These are phyloP conservation scores for Griposia aprilina DNA, from an alignment of 2,888 invertebrate genomes.

Conservation along the genomic window DNA sequence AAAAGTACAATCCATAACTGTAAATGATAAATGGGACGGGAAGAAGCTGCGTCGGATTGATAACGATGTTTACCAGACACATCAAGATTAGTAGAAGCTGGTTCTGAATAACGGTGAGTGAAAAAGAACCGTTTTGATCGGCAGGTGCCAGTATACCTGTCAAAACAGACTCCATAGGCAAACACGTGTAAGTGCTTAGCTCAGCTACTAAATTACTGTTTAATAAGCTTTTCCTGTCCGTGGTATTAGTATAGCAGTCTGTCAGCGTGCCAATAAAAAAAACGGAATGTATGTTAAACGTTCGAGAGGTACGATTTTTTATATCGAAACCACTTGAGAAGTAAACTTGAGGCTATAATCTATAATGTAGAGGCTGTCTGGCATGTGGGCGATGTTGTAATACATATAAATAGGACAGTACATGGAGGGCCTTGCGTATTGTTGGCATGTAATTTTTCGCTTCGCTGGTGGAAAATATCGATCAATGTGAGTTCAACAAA, in stretches of 20 bases:
- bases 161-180: slow-evolving; percentile 24
- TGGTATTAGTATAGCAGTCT: slow-evolving; percentile 45
- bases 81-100: slow-evolving; percentile 17
- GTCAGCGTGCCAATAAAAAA: slow-evolving; percentile 62
- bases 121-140: slow-evolving; percentile 36
- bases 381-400: slow-evolving; percentile 48
- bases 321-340: slow-evolving; percentile 49
- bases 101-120: slow-evolving; percentile 26
- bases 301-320: slow-evolving; percentile 53
- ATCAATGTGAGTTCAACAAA: slow-evolving; percentile 53
- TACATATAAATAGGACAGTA: slow-evolving; percentile 50
- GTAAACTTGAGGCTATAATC: slow-evolving; percentile 26
- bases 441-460: slow-evolving; percentile 53
- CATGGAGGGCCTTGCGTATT: slow-evolving; percentile 28
- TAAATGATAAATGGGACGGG: slow-evolving; percentile 18
- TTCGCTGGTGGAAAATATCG: slow-evolving; percentile 51
- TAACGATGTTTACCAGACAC: slow-evolving; percentile 17
- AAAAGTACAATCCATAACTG: slow-evolving; percentile 3
- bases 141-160: slow-evolving; percentile 36
- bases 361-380: slow-evolving; percentile 54
- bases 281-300: slow-evolving; percentile 29
- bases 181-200: slow-evolving; percentile 27
- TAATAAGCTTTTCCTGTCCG: slow-evolving; percentile 46
- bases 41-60: slow-evolving; percentile 14
- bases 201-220: slow-evolving; percentile 45